phyloP scores from a whole-genome alignment of 2,888 invertebrate species.

The Hypsopygia costalis region DNA sequence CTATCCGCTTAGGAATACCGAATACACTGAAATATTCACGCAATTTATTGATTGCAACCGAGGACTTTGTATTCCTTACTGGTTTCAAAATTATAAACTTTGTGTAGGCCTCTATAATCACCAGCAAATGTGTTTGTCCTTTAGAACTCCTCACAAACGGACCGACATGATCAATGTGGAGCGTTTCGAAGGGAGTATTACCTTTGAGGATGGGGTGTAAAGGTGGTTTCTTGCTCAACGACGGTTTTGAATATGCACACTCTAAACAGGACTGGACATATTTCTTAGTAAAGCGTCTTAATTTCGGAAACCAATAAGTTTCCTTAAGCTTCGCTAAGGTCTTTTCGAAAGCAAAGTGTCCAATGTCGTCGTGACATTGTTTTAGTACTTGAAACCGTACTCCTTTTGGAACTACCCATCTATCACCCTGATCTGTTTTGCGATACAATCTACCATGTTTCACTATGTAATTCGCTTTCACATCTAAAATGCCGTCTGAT shows the following conservation, averaged over 20 bases:
- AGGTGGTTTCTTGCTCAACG: slow-evolving; percentile 6
- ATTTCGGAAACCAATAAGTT: slow-evolving; percentile 16
- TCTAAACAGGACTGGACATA: no score
- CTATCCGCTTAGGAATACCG: slow-evolving; percentile 11
- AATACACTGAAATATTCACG: slow-evolving; percentile 10
- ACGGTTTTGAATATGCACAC: slow-evolving; percentile 11
- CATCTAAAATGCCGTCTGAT: neutral
- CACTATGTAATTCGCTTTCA: neutral
- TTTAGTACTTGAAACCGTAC: slow-evolving; percentile 16
- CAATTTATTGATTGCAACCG: slow-evolving; percentile 3
- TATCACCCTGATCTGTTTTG: slow-evolving; percentile 5
- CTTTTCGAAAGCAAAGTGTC: slow-evolving; percentile 17
- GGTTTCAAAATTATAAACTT: slow-evolving; percentile 29
- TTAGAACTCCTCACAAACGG: slow-evolving; percentile 22
- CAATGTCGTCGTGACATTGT: slow-evolving; percentile 19
- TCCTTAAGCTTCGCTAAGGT: slow-evolving; percentile 12
- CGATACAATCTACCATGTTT: slow-evolving; percentile 1
- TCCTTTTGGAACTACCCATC: slow-evolving; percentile 17
- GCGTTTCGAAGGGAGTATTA: slow-evolving; percentile 9
- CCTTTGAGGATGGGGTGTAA: slow-evolving; percentile 14
- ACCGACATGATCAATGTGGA: slow-evolving; percentile 17
- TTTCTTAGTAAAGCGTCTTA: no score
- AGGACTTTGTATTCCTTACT: slow-evolving; percentile 10
- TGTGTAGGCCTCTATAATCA: slow-evolving; percentile 31
- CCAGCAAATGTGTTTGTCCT: slow-evolving; percentile 24